Evolutionary conservation across 1,140 invertebrate genomes (phyloP).

Genomic region (Hyphantria cunea): DNA sequence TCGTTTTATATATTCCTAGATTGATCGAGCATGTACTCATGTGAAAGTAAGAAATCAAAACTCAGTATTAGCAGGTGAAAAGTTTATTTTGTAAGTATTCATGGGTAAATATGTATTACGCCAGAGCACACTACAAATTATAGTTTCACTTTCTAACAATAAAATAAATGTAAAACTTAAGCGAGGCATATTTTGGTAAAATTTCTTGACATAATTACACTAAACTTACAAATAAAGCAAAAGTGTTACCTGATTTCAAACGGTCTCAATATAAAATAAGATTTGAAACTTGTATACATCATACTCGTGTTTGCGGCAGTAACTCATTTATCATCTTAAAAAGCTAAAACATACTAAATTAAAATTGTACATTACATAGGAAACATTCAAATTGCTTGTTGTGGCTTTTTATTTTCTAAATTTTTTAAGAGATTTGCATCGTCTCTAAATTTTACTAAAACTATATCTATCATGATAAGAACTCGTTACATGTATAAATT

Average conservation of each 20-base stretch:
- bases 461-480: slow-evolving; percentile 23
- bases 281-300: background rate
- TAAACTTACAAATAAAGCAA: slow-evolving; percentile 63
- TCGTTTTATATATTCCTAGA: too few species aligned
- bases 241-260: slow-evolving; percentile 33
- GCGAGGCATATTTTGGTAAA: slow-evolving; percentile 80
- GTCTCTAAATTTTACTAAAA: slow-evolving; percentile 24
- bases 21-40: background rate
- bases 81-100: slow-evolving; percentile 71
- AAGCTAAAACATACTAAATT: slow-evolving; percentile 28
- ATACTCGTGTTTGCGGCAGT: slow-evolving; percentile 7
- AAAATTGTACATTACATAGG: slow-evolving; percentile 57
- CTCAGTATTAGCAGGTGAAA: slow-evolving; percentile 59
- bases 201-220: slow-evolving; percentile 72
- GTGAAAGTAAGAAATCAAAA: slow-evolving; percentile 35
- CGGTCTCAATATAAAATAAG: slow-evolving; percentile 12
- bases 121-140: slow-evolving; percentile 69
- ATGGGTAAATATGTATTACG: slow-evolving; percentile 70
- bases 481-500: slow-evolving; percentile 16
- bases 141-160: slow-evolving; percentile 67
- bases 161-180: slow-evolving; percentile 72
- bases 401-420: slow-evolving; percentile 37
- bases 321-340: slow-evolving; percentile 29
- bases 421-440: slow-evolving; percentile 14
- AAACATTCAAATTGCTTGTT: slow-evolving; percentile 54